Evolutionary conservation across 2,888 invertebrate genomes (phyloP).

Genomic region (Phytoseiulus persimilis): DNA sequence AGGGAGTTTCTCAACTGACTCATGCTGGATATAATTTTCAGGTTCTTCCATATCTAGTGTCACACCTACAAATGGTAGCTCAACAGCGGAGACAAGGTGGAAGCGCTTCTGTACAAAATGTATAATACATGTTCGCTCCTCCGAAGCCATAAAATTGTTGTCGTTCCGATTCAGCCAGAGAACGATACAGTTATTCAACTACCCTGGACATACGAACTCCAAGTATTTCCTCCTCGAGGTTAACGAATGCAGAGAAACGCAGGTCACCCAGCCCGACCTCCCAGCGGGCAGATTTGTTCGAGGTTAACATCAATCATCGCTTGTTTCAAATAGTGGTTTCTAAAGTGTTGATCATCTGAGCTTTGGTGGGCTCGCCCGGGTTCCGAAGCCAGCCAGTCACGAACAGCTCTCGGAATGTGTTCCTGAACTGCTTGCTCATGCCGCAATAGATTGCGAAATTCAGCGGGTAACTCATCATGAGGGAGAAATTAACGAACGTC

Average conservation of each 20-base stretch:
- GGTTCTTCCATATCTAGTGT: too few species aligned
- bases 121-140: background rate
- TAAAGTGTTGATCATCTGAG: conserved; percentile 18
- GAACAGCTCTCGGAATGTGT: conserved; percentile 76
- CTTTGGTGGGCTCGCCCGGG: conserved; percentile 16
- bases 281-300: background rate
- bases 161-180: too few species aligned
- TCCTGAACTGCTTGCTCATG: conserved; percentile 86
- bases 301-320: background rate
- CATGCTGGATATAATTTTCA: too few species aligned
- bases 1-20: too few species aligned
- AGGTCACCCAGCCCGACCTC: background rate
- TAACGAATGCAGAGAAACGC: background rate
- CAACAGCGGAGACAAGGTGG: background rate
- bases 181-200: too few species aligned
- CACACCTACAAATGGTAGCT: background rate
- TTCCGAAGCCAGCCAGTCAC: conserved; percentile 50
- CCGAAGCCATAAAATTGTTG: too few species aligned
- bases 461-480: conserved; percentile 61
- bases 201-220: too few species aligned
- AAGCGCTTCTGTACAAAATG: background rate
- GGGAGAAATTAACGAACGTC: conserved; percentile 77
- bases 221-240: too few species aligned
- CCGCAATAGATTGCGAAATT: conserved; percentile 93
- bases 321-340: conserved; percentile 18